Conservation (phyloP, 2,113 vertebrate species). For the Megaptera novaeangliae region DNA sequence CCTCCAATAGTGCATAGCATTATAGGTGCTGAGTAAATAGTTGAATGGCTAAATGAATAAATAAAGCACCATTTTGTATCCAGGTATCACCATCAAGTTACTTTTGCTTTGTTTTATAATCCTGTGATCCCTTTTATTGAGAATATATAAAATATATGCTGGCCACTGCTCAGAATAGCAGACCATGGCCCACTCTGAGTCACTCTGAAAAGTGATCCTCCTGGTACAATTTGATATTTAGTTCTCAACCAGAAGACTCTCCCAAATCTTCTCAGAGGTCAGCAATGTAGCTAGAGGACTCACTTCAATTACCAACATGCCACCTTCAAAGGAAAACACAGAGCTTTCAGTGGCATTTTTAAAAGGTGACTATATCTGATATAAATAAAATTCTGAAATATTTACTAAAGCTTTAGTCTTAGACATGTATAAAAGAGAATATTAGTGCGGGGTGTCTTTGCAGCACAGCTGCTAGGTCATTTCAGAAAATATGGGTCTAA, state of each 20-base stretch:
- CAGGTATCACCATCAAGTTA: neutral
- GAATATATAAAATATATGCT: neutral
- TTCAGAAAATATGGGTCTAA: constrained; percentile 65
- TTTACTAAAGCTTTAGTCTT: constrained; percentile 43
- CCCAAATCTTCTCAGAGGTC: neutral
- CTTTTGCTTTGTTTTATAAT: neutral
- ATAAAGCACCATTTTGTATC: neutral
- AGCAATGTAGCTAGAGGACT: neutral
- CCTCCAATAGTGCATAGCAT: neutral
- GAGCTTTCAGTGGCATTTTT: neutral
- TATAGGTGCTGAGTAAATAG: neutral
- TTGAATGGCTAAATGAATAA: neutral
- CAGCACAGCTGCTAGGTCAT: constrained; percentile 55
- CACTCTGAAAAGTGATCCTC: neutral
- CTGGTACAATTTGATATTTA: neutral
- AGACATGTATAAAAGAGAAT: neutral
- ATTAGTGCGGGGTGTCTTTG: constrained; percentile 10
- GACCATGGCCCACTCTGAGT: neutral
- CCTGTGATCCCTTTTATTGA: neutral
- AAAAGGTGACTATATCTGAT: neutral
- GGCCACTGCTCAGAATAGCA: neutral
- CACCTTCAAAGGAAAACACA: neutral
- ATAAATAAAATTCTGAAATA: constrained; percentile 64
- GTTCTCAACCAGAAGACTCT: neutral
- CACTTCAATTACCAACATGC: neutral